phyloP scores from a whole-genome alignment of 2,888 invertebrate species.

The Lissonota sp. region DNA sequence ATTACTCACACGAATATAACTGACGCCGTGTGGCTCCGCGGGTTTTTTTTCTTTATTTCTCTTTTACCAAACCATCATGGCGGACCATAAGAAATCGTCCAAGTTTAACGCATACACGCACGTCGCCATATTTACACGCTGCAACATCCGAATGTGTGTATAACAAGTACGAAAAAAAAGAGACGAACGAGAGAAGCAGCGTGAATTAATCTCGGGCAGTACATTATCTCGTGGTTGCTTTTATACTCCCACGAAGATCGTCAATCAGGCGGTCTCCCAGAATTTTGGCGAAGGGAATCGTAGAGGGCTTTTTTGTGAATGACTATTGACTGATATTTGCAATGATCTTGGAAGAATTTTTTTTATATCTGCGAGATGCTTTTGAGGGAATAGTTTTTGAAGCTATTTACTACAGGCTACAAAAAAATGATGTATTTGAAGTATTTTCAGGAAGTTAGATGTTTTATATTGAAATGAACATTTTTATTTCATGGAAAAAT shows the following conservation, averaged over 20 bases:
- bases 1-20: constrained; percentile 81
- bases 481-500: no score
- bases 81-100: constrained; percentile 75
- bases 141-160: constrained; percentile 29
- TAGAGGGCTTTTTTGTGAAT: no score
- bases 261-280: constrained; percentile 72
- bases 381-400: no score
- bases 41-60: not conserved
- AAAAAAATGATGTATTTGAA: no score
- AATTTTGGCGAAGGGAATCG: constrained; percentile 13
- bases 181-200: constrained; percentile 64
- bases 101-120: constrained; percentile 72
- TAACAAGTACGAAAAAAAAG: constrained; percentile 49
- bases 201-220: constrained; percentile 75
- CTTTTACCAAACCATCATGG: not conserved
- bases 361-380: no score
- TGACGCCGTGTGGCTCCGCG: constrained; percentile 53
- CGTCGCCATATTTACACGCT: constrained; percentile 56
- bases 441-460: no score
- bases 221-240: constrained; percentile 77
- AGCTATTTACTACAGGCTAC: no score
- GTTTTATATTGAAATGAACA: no score
- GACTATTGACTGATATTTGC: no score
- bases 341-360: no score
- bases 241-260: constrained; percentile 72